These are phyloP conservation scores for Butorides virescens DNA, from an alignment of 2,113 vertebrate genomes.

Conservation along the genomic window DNA sequence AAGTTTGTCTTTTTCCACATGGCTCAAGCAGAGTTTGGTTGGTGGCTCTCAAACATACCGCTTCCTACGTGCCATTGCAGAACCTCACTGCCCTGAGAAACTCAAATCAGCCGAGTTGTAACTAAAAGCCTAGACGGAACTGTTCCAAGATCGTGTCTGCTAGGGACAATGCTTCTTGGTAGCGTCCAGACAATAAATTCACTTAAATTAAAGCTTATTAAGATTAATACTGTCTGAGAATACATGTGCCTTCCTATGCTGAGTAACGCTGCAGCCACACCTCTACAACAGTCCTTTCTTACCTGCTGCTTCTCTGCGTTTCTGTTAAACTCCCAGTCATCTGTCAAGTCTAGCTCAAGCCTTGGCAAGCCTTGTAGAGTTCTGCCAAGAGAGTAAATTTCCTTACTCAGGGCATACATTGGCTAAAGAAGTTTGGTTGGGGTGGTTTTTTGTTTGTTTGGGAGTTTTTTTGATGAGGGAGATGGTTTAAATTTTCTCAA, in stretches of 20 bases:
- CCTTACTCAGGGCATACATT: background rate
- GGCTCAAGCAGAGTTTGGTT: background rate
- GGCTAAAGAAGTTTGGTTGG: background rate
- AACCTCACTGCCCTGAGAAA: background rate
- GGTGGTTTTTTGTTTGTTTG: background rate
- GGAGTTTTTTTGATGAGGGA: background rate
- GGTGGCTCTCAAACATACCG: background rate
- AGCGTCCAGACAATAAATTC: background rate
- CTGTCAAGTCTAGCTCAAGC: background rate
- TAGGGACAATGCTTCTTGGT: background rate
- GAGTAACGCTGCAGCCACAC: background rate
- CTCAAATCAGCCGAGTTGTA: background rate
- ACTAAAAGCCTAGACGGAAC: background rate
- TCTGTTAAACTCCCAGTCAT: background rate
- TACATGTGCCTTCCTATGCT: background rate
- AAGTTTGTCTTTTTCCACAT: background rate
- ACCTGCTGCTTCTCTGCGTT: background rate
- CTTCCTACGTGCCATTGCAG: rapidly evolving
- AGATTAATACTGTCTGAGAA: background rate
- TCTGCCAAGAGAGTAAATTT: background rate
- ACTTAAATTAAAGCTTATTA: background rate
- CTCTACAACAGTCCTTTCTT: background rate
- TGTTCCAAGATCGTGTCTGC: background rate
- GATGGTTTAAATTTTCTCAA: background rate
- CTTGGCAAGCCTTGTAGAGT: background rate